Conservation (phyloP, 2,113 vertebrate genomes). For the Malurus elegans region DNA sequence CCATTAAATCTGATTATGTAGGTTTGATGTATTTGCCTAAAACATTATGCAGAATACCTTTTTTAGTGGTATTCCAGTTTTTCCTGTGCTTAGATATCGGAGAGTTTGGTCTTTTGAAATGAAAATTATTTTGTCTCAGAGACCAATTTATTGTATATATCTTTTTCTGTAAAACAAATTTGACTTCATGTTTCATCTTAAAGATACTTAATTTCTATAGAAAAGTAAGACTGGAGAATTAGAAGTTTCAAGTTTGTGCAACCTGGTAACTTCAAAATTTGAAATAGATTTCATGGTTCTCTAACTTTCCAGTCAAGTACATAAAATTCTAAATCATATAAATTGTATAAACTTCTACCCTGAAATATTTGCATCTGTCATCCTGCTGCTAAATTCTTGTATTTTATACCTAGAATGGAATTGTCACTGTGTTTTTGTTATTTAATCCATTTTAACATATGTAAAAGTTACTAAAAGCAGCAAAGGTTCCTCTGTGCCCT, state of each 20-base stretch:
- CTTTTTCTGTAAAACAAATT: neutral
- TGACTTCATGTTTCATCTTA: neutral
- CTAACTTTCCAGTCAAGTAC: neutral
- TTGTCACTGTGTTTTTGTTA: neutral
- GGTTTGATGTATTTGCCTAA: neutral
- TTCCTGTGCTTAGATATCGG: neutral
- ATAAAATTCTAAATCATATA: neutral
- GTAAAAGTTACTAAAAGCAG: neutral
- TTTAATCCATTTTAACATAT: neutral
- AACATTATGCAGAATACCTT: neutral
- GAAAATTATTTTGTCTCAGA: neutral
- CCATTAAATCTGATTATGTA: neutral
- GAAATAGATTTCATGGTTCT: neutral
- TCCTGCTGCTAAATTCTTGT: neutral
- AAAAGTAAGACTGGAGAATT: neutral
- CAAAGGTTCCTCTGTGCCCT: neutral
- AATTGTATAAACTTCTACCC: neutral
- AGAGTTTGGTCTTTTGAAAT: neutral
- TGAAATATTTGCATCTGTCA: neutral
- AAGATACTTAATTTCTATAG: neutral
- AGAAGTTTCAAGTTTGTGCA: neutral
- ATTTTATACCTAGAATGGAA: neutral
- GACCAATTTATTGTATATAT: neutral
- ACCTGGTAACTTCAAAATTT: neutral
- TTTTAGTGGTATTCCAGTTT: neutral